These are phyloP conservation scores for Lepilemur ruficaudatus DNA, from an alignment of 2,797 vertebrate species.

Conservation along the genomic window DNA sequence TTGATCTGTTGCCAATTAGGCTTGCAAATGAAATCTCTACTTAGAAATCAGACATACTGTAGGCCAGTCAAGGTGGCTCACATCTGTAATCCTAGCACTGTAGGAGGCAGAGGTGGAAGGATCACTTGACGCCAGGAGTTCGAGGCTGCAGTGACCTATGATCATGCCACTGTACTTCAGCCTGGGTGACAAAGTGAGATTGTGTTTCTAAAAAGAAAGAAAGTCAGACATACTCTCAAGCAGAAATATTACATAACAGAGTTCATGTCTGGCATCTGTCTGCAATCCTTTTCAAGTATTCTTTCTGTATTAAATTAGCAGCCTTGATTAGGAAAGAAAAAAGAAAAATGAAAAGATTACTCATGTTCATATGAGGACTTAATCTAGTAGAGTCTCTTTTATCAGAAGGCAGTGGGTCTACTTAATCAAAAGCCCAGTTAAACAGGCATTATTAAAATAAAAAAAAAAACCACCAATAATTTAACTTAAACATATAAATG, in stretches of 20 bases:
- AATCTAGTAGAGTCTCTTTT: background rate
- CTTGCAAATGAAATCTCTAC: background rate
- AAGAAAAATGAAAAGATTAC: background rate
- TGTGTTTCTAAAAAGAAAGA: background rate
- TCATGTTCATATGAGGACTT: background rate
- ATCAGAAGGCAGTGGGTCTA: background rate
- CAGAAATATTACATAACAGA: background rate
- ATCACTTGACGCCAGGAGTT: background rate
- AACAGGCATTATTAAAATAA: conserved; percentile 21
- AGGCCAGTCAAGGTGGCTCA: background rate
- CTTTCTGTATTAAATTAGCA: conserved; percentile 1
- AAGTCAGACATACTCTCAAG: background rate
- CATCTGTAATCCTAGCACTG: background rate
- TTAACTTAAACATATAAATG: background rate
- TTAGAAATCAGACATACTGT: background rate
- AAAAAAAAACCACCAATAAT: background rate
- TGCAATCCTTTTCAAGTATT: background rate
- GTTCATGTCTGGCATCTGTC: background rate
- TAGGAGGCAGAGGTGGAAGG: background rate
- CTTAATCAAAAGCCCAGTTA: conserved; percentile 9
- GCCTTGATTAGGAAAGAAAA: background rate
- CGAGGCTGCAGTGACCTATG: background rate
- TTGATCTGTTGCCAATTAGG: background rate
- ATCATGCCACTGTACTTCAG: background rate
- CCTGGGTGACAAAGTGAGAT: background rate